These are phyloP conservation scores for Prosopocoilus inquinatus DNA, from an alignment of 2,888 invertebrate genomes.

Conservation along the genomic window DNA sequence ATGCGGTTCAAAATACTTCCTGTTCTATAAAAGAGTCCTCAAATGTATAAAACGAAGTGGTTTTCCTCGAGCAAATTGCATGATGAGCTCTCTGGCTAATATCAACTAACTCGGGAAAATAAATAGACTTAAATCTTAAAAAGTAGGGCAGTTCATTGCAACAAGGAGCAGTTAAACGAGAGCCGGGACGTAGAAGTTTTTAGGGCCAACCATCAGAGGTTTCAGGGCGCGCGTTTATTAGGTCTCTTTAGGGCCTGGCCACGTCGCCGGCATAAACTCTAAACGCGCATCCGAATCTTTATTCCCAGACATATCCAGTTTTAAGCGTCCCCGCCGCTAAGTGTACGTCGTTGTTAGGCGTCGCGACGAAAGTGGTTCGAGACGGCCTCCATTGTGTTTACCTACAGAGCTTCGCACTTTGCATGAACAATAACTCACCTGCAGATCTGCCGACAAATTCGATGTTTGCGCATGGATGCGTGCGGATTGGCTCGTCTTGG, in stretches of 20 bases:
- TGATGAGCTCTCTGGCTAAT: no score
- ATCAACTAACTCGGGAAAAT: no score
- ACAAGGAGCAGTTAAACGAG: no score
- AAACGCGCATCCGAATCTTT: conserved; percentile 11
- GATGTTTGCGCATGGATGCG: conserved; percentile 27
- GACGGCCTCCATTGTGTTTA: conserved; percentile 36
- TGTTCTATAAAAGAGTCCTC: no score
- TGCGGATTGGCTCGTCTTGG: conserved; percentile 6
- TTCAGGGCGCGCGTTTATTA: background rate
- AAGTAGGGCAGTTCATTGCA: no score
- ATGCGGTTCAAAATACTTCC: no score
- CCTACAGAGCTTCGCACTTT: conserved; percentile 47
- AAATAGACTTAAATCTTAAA: no score
- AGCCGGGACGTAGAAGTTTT: no score
- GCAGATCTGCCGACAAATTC: conserved; percentile 31
- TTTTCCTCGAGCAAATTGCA: no score
- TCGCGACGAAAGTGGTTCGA: conserved; percentile 18
- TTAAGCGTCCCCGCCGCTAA: conserved; percentile 9
- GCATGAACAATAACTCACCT: conserved; percentile 42
- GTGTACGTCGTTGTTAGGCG: conserved; percentile 4
- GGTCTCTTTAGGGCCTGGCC: background rate
- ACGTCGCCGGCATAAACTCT: conserved; percentile 7
- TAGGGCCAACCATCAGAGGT: background rate
- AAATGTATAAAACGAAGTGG: no score
- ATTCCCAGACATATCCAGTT: conserved; percentile 5